A percentile compares a stretch with the other conserved stretches of the same genome.
Evolutionary conservation across 2,113 vertebrate species (phyloP).

Genomic region (Oncorhynchus keta): DNA sequence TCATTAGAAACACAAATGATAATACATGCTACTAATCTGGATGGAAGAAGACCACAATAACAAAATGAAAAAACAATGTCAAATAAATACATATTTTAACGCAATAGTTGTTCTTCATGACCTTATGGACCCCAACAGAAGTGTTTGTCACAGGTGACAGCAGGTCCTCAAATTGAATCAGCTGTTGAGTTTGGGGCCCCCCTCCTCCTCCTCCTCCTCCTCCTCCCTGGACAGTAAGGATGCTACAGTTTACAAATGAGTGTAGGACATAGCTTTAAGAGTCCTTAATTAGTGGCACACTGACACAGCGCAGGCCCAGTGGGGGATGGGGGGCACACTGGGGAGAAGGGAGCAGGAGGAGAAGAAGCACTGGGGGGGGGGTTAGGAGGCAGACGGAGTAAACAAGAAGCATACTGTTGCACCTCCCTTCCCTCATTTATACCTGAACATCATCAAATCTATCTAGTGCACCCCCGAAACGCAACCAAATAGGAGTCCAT

Average conservation of each 20-base stretch:
- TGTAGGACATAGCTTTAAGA: constrained; percentile 61
- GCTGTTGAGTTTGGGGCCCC: constrained; percentile 3
- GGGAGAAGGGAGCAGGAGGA: not conserved
- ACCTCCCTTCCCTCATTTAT: not conserved
- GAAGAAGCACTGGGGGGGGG: not conserved
- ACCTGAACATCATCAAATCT: not conserved
- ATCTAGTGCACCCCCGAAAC: not conserved
- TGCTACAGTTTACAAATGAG: constrained; percentile 73
- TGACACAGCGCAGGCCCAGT: constrained; percentile 46
- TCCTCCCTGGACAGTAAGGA: constrained; percentile 58
- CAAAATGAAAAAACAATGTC: not conserved
- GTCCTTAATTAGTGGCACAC: constrained; percentile 73
- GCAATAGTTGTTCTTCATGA: constrained; percentile 9
- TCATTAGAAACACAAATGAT: not conserved
- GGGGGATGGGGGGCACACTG: not conserved
- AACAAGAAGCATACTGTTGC: constrained; percentile 23
- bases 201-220: constrained; percentile 11
- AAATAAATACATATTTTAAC: not conserved
- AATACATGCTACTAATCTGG: not conserved
- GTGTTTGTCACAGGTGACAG: constrained; percentile 3
- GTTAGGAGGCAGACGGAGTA: constrained; percentile 6
- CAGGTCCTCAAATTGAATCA: constrained; percentile 36
- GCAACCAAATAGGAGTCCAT: too few relatives aligned
- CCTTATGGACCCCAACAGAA: constrained; percentile 57
- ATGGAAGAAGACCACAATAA: not conserved